A percentile compares a stretch with the other conserved stretches of the same genome.
Conservation (phyloP, 2,888 invertebrate species). For the Latrodectus elegans region DNA sequence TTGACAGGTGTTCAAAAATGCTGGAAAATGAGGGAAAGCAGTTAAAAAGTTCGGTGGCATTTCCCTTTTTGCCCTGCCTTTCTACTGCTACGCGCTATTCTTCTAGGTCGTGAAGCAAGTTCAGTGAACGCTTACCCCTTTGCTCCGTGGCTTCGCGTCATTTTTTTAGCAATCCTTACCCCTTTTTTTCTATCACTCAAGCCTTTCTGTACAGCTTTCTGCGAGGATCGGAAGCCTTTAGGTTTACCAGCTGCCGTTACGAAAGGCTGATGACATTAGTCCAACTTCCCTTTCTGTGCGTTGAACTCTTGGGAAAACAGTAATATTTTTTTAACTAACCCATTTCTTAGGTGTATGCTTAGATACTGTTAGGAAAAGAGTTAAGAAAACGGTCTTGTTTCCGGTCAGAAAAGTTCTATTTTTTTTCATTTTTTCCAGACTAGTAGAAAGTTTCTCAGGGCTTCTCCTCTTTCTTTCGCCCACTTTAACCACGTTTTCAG, state of each 20-base stretch:
- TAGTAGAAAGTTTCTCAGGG: slow-evolving; percentile 5
- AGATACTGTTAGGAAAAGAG: slow-evolving; percentile 42
- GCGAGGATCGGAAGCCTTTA: slow-evolving; percentile 41
- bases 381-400: slow-evolving; percentile 62
- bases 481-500: background rate
- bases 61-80: slow-evolving; percentile 55
- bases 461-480: slow-evolving; percentile 7
- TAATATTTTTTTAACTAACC: slow-evolving; percentile 39
- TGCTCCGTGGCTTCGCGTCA: slow-evolving; percentile 41
- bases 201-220: slow-evolving; percentile 48
- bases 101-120: slow-evolving; percentile 35
- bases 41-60: slow-evolving; percentile 65
- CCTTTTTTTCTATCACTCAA: slow-evolving; percentile 44
- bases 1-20: slow-evolving; percentile 65
- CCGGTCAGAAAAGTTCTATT: slow-evolving; percentile 43
- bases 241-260: slow-evolving; percentile 34
- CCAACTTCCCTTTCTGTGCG: slow-evolving; percentile 62
- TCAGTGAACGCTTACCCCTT: slow-evolving; percentile 66
- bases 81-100: slow-evolving; percentile 65
- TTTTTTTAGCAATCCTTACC: slow-evolving; percentile 54
- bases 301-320: slow-evolving; percentile 69
- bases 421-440: background rate
- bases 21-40: slow-evolving; percentile 36
- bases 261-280: slow-evolving; percentile 62
- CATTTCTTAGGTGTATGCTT: slow-evolving; percentile 32